Evolutionary conservation across 1,140 invertebrate species (phyloP).

Genomic region (Leptinotarsa texana): DNA sequence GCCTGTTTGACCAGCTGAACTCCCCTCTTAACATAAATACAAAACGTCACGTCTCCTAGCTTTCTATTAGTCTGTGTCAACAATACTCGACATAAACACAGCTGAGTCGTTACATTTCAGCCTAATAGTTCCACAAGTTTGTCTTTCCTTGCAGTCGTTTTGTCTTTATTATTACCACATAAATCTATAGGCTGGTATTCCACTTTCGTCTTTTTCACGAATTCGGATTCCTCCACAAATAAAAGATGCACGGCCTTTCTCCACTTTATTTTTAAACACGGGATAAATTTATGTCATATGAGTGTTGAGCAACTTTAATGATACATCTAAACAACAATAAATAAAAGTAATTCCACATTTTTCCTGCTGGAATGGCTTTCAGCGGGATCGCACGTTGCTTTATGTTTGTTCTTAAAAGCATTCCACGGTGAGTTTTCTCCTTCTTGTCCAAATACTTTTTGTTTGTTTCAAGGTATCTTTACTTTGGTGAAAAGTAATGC

Average conservation of each 20-base stretch:
- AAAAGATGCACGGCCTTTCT: conserved; percentile 14
- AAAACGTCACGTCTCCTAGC: conserved; percentile 38
- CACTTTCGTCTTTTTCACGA: conserved; percentile 5
- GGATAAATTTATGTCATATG: conserved; percentile 21
- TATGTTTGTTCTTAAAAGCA: conserved; percentile 19
- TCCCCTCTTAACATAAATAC: conserved; percentile 42
- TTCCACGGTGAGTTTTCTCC: conserved; percentile 17
- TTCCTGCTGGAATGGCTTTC: conserved; percentile 9
- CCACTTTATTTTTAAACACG: conserved; percentile 20
- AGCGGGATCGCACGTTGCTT: conserved; percentile 9
- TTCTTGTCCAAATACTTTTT: conserved; percentile 16
- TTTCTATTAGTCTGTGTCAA: conserved; percentile 41
- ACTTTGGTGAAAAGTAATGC: background rate
- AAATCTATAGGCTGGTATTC: conserved; percentile 23
- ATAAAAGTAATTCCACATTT: conserved; percentile 23
- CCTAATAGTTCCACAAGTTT: conserved; percentile 39
- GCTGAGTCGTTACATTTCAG: conserved; percentile 36
- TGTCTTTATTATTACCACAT: conserved; percentile 34
- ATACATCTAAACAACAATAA: conserved; percentile 22
- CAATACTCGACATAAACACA: conserved; percentile 36
- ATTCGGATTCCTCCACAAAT: conserved; percentile 11
- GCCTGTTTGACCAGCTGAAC: conserved; percentile 38
- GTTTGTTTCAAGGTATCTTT: background rate
- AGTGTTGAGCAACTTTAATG: conserved; percentile 19
- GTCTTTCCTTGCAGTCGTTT: conserved; percentile 30